Percentiles rank a stretch among this genome's conserved stretches.
Conservation (phyloP, 2,888 invertebrate species). For the Rapana venosa region DNA sequence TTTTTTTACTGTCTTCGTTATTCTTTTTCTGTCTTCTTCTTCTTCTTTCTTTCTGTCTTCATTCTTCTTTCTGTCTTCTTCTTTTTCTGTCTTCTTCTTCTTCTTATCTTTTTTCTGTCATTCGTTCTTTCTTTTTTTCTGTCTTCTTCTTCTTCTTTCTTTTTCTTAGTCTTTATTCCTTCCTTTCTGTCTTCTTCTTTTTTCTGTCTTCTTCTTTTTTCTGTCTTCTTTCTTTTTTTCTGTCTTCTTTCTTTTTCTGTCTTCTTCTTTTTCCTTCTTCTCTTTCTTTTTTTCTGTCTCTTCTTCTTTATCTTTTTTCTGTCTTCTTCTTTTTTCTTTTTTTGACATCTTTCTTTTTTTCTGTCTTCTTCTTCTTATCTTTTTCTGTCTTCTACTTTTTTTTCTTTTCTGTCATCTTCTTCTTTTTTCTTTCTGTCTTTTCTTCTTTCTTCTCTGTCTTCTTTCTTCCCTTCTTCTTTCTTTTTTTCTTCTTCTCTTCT, state of each 20-base stretch:
- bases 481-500: not conserved
- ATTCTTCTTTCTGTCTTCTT: not conserved
- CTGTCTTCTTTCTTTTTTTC: not conserved
- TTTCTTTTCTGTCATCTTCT: not conserved
- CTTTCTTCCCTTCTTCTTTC: not conserved
- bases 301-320: not conserved
- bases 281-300: not conserved
- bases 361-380: not conserved
- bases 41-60: not conserved
- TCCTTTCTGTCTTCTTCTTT: no score
- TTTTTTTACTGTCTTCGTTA: not conserved
- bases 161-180: not conserved
- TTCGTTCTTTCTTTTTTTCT: no score
- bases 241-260: not conserved
- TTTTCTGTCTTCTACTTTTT: not conserved
- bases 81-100: not conserved
- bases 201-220: not conserved
- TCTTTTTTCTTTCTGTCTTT: not conserved
- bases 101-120: no score
- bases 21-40: no score
- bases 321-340: not conserved
- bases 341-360: no score
- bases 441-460: not conserved
- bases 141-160: not conserved
- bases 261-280: not conserved